These are phyloP conservation scores for Xenopus tropicalis DNA, from an alignment of 2,113 vertebrate genomes.

Conservation along the genomic window UCB_Xtro_10.0 CM004447.2:87622501-87623000, in stretches of 20 bases:
- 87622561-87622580: not conserved
- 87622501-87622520: not conserved
- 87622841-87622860: no score
- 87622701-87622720: not conserved
- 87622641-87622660: conserved; percentile 3
- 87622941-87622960: no score
- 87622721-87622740: not conserved
- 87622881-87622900: no score
- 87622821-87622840: no score
- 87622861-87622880: no score
- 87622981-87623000: no score
- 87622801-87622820: no score
- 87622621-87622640: not conserved
- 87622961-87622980: no score
- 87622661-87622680: conserved; percentile 1
- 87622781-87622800: no score
- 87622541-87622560: not conserved
- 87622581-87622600: not conserved
- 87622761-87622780: no score
- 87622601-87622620: not conserved
- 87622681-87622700: not conserved
- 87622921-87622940: no score
- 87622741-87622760: not conserved
- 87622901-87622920: no score
- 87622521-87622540: not conserved